Evolutionary conservation across 2,888 invertebrate species (phyloP).

Genomic region (Patella depressa): DNA sequence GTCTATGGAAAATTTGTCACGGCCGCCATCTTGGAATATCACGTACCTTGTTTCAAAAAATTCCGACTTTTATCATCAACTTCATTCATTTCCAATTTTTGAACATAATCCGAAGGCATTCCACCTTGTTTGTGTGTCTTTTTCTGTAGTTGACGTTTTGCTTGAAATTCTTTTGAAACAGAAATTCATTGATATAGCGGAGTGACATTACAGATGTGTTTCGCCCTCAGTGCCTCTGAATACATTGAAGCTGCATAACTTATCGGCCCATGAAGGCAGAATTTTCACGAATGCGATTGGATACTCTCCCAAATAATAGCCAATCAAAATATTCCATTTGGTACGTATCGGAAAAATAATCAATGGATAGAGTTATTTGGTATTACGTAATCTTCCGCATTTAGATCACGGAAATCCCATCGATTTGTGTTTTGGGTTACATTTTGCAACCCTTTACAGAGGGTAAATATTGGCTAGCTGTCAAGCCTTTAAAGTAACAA

Average conservation of each 20-base stretch:
- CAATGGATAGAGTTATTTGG: no score
- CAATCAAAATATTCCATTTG: no score
- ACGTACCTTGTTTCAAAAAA: conserved; percentile 23
- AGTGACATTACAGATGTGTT: conserved; percentile 19
- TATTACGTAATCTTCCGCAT: no score
- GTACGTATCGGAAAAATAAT: no score
- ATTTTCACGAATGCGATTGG: no score
- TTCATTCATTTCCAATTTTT: conserved; percentile 19
- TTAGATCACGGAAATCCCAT: no score
- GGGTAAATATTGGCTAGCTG: no score
- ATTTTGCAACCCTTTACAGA: no score
- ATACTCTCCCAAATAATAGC: no score
- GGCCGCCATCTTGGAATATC: conserved; percentile 22
- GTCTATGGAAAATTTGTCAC: conserved; percentile 3
- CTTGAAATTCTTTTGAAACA: conserved; percentile 5
- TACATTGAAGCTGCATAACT: conserved; percentile 10
- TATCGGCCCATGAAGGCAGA: no score
- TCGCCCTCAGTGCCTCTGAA: conserved; percentile 19
- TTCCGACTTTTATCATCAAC: conserved; percentile 14
- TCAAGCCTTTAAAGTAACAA: no score
- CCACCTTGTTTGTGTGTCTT: conserved; percentile 11
- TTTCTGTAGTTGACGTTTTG: not conserved
- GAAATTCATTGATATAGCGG: conserved; percentile 15
- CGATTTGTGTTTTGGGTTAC: no score
- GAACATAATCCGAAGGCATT: conserved; percentile 19